These are phyloP conservation scores for Drosophila guanche DNA, from an alignment of 1,140 invertebrate species.

Conservation along the genomic window DNA sequence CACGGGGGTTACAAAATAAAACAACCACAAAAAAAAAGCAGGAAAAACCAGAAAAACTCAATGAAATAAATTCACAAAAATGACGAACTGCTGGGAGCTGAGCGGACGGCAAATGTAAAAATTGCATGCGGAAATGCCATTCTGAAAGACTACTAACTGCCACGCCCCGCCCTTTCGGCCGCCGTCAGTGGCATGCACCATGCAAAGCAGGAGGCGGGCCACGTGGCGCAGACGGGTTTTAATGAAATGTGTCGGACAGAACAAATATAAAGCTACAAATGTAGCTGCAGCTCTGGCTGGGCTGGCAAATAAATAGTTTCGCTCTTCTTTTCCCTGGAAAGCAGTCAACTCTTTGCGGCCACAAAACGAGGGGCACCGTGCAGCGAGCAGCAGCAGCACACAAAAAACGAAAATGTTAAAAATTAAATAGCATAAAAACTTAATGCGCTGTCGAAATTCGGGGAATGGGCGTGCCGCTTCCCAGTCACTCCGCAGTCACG, in stretches of 20 bases:
- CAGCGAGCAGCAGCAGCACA: not conserved
- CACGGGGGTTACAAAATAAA: slow-evolving; percentile 42
- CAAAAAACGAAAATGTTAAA: slow-evolving; percentile 61
- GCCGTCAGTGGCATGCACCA: slow-evolving; percentile 44
- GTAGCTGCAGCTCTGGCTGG: slow-evolving; percentile 7
- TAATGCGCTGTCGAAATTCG: slow-evolving; percentile 76
- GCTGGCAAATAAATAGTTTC: slow-evolving; percentile 71
- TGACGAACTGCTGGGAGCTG: slow-evolving; percentile 36
- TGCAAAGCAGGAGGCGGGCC: slow-evolving; percentile 62
- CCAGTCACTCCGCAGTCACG: no score
- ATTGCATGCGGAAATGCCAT: slow-evolving; percentile 82
- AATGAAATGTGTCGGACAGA: slow-evolving; percentile 77
- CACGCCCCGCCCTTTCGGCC: slow-evolving; percentile 37
- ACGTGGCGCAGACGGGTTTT: slow-evolving; percentile 17
- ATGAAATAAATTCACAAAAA: slow-evolving; percentile 45
- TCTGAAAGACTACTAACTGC: slow-evolving; percentile 72
- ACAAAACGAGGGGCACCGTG: slow-evolving; percentile 44
- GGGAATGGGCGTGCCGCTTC: slow-evolving; percentile 26
- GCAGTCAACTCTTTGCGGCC: slow-evolving; percentile 70
- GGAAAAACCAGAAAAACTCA: slow-evolving; percentile 16
- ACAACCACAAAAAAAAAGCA: slow-evolving; percentile 4
- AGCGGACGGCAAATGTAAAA: slow-evolving; percentile 58
- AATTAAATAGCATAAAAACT: slow-evolving; percentile 82
- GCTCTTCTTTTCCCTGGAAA: slow-evolving; percentile 71
- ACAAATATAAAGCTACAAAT: slow-evolving; percentile 70